A percentile compares a stretch with the other conserved stretches of the same genome.
phyloP scores from a whole-genome alignment of 2,797 vertebrate species.

The Natrix natrix region DNA sequence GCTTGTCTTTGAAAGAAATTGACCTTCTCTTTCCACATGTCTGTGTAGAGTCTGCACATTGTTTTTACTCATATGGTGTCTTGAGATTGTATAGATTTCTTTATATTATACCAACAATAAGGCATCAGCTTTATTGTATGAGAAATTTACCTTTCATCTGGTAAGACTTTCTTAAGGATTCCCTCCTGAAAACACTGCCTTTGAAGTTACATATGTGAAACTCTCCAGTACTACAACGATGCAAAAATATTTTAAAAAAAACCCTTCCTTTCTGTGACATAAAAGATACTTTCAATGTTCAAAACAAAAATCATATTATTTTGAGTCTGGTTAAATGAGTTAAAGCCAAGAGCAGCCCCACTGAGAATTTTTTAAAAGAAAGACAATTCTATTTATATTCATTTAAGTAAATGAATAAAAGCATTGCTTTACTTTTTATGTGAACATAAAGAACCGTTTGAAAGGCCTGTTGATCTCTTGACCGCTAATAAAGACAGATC shows the following conservation, averaged over 20 bases:
- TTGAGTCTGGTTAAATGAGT: constrained; percentile 1
- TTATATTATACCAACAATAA: neutral
- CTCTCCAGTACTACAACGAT: constrained; percentile 4
- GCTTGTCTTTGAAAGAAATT: constrained; percentile 35
- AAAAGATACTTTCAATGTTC: neutral
- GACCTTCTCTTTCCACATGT: constrained; percentile 15
- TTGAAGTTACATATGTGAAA: constrained; percentile 8
- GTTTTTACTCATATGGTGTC: constrained; percentile 10
- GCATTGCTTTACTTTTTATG: constrained; percentile 9
- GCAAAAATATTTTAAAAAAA: neutral
- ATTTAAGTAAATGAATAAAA: constrained; percentile 34
- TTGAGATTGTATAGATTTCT: constrained; percentile 11
- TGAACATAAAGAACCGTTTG: constrained; percentile 7
- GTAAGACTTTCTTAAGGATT: neutral
- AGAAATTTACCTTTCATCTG: neutral
- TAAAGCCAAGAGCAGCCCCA: neutral
- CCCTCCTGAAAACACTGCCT: neutral
- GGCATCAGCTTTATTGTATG: constrained; percentile 9
- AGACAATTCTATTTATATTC: constrained; percentile 12
- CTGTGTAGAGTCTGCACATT: constrained; percentile 26
- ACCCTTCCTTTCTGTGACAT: neutral
- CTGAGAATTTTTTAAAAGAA: constrained; percentile 19
- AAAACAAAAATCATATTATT: constrained; percentile 26
- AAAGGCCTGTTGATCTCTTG: constrained; percentile 18
- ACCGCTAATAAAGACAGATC: constrained; percentile 31